Conservation (phyloP, 1,140 invertebrate genomes). For the Zaprionus taronus region DNA sequence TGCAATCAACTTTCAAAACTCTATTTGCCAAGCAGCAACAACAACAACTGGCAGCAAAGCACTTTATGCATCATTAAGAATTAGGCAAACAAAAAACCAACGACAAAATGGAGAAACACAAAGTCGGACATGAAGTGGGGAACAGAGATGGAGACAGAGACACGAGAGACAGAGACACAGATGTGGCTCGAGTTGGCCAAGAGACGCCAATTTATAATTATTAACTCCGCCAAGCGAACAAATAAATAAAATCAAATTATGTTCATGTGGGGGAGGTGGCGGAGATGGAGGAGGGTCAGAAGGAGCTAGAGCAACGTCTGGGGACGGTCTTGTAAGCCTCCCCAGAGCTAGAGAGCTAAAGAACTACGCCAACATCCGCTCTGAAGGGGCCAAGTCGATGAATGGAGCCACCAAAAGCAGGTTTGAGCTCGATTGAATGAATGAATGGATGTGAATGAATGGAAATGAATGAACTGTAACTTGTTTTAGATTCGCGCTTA, state of each 20-base stretch:
- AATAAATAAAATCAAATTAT: conserved; percentile 80
- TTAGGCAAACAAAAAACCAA: conserved; percentile 71
- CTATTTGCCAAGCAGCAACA: conserved; percentile 48
- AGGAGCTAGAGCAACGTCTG: conserved; percentile 1
- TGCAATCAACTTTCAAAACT: conserved; percentile 79
- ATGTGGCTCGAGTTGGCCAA: conserved; percentile 46
- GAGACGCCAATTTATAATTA: conserved; percentile 79
- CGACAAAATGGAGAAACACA: conserved; percentile 79
- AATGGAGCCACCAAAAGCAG: conserved; percentile 60
- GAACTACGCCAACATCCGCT: conserved; percentile 77
- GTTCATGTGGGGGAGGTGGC: conserved; percentile 21
- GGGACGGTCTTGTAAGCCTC: conserved; percentile 3
- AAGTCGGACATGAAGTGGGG: conserved; percentile 16
- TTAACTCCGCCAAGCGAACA: conserved; percentile 75
- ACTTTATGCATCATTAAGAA: conserved; percentile 82
- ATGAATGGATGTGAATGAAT: conserved; percentile 62
- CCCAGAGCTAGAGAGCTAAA: conserved; percentile 49
- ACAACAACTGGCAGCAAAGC: conserved; percentile 43
- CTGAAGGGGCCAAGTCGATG: conserved; percentile 38
- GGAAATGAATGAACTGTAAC: conserved; percentile 81
- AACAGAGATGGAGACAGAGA: conserved; percentile 19
- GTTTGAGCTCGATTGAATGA: conserved; percentile 59
- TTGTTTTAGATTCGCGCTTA: conserved; percentile 77
- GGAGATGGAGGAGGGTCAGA: background rate
- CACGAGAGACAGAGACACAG: conserved; percentile 24